Percentiles rank a stretch among this genome's conserved stretches.
Evolutionary conservation across 2,113 vertebrate genomes (phyloP).

Genomic region (Odocoileus hemionus): DNA sequence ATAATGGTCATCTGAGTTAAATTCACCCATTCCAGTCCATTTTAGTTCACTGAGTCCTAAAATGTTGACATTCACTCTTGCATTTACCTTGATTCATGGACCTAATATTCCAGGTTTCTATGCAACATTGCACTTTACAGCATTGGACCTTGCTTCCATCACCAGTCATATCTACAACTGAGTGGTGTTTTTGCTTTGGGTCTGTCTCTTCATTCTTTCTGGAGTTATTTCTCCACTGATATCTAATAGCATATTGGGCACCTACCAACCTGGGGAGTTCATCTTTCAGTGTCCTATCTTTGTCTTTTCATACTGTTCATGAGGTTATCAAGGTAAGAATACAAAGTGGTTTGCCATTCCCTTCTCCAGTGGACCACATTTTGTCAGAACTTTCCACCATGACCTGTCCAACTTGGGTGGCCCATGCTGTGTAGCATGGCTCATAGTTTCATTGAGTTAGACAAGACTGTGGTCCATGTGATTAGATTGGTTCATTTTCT

Average conservation of each 20-base stretch:
- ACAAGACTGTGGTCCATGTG: not conserved
- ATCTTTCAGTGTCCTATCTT: not conserved
- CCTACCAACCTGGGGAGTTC: not conserved
- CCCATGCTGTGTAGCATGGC: not conserved
- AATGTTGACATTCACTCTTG: not conserved
- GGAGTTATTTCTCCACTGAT: not conserved
- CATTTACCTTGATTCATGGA: not conserved
- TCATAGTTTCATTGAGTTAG: not conserved
- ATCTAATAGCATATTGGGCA: not conserved
- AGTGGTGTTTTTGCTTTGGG: not conserved
- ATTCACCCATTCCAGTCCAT: not conserved
- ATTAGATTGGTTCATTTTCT: not conserved
- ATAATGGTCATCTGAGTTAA: not conserved
- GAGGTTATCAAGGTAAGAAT: not conserved
- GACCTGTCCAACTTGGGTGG: not conserved
- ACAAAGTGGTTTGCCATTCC: not conserved
- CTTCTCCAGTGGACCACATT: not conserved
- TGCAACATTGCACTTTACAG: not conserved
- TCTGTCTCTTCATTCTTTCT: not conserved
- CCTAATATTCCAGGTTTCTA: not conserved
- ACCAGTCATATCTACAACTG: not conserved
- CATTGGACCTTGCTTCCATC: not conserved
- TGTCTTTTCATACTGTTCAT: not conserved
- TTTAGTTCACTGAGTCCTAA: not conserved
- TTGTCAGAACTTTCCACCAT: not conserved